phyloP scores from a whole-genome alignment of 92 coral and sea anemone species.

The Parazoanthus darwini region DNA sequence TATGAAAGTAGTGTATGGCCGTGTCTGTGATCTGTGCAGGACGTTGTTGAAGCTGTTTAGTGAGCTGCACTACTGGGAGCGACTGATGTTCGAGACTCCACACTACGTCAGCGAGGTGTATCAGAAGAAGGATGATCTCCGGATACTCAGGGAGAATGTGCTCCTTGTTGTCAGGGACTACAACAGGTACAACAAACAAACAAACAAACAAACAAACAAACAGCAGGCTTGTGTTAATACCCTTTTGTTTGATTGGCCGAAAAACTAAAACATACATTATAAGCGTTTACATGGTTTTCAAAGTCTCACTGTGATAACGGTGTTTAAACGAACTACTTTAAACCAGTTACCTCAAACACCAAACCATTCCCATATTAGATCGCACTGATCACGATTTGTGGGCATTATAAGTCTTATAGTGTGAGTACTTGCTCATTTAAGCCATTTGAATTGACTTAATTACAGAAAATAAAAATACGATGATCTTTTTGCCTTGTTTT shows the following conservation, averaged over 20 bases:
- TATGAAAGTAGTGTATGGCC: neutral
- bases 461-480: neutral
- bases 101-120: constrained; percentile 98
- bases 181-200: constrained; percentile 62
- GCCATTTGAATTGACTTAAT: neutral
- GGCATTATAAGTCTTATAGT: too few species aligned
- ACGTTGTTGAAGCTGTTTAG: constrained; percentile 84
- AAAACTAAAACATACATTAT: too few species aligned
- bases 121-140: constrained; percentile 93
- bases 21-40: constrained; percentile 47
- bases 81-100: constrained; percentile 98
- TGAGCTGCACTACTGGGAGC: constrained; percentile 98
- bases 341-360: too few species aligned
- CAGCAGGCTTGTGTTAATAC: too few species aligned
- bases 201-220: too few species aligned
- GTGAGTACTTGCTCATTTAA: too few species aligned
- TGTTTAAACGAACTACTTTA: too few species aligned
- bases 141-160: constrained; percentile 93
- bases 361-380: too few species aligned
- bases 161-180: constrained; percentile 98
- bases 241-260: too few species aligned
- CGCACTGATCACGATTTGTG: too few species aligned
- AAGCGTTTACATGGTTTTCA: too few species aligned
- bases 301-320: too few species aligned
- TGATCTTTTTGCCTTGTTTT: neutral